A percentile compares a stretch with the other conserved stretches of the same genome.
These are phyloP conservation scores for Melieria omissa DNA, from an alignment of 2,888 invertebrate genomes.

Conservation along the genomic window DNA sequence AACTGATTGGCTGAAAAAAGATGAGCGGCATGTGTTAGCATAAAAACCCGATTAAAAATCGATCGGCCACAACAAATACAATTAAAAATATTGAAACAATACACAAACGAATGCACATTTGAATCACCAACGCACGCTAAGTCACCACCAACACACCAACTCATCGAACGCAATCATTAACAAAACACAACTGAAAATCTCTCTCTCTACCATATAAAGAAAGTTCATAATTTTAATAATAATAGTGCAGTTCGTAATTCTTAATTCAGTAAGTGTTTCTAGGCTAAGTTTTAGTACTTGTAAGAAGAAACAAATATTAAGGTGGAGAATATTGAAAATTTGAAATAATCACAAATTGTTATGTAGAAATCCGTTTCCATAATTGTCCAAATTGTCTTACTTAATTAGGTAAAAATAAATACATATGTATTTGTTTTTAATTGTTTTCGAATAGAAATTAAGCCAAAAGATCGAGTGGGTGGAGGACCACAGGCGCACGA, in stretches of 20 bases:
- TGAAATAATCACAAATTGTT: background rate
- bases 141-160: background rate
- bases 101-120: background rate
- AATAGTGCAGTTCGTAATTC: no score
- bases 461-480: conserved; percentile 52
- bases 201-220: background rate
- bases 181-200: background rate
- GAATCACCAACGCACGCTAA: conserved; percentile 3
- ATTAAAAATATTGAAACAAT: background rate
- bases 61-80: background rate
- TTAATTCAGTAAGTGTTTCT: conserved; percentile 24
- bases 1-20: no score
- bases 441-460: conserved; percentile 55
- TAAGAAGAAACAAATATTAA: background rate
- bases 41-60: conserved; percentile 7
- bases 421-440: no score
- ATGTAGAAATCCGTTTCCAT: no score
- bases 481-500: conserved; percentile 48
- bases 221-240: no score
- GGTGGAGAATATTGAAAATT: conserved; percentile 7
- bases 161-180: conserved; percentile 1
- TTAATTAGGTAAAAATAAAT: no score
- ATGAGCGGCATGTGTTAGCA: background rate
- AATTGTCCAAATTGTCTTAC: no score
- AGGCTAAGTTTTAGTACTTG: background rate